Evolutionary conservation across 2,113 vertebrate species (phyloP).

Genomic region (Myxocyprinus asiaticus): DNA sequence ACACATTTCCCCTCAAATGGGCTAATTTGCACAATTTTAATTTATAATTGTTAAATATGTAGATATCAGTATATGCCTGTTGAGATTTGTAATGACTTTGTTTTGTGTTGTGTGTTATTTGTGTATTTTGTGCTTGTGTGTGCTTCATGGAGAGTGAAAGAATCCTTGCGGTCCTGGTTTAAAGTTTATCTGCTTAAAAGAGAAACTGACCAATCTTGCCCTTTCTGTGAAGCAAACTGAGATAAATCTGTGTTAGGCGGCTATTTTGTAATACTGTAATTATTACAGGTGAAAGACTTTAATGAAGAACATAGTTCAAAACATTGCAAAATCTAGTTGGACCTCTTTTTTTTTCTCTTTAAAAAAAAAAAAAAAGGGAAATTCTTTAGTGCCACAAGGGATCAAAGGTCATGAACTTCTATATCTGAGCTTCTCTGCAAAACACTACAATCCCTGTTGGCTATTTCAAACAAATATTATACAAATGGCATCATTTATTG

Average conservation of each 20-base stretch:
- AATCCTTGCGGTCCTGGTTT: too few relatives aligned
- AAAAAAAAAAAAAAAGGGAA: constrained; percentile 4
- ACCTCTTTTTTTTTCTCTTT: background rate
- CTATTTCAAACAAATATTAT: too few relatives aligned
- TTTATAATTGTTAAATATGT: constrained; percentile 52
- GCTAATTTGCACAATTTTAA: constrained; percentile 53
- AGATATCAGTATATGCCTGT: constrained; percentile 48
- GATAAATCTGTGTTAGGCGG: background rate
- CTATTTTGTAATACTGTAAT: too few relatives aligned
- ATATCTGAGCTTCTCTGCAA: background rate
- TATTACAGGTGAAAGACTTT: too few relatives aligned
- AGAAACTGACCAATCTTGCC: background rate
- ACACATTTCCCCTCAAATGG: constrained; percentile 19
- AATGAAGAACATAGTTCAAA: too few relatives aligned
- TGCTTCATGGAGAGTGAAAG: background rate
- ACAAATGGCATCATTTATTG: constrained; percentile 2
- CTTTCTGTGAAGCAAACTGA: background rate
- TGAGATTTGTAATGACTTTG: constrained; percentile 38
- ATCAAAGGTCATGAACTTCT: constrained; percentile 21
- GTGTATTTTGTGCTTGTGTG: constrained; percentile 12
- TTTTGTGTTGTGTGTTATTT: constrained; percentile 39
- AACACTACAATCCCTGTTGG: too few relatives aligned
- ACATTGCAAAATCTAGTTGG: too few relatives aligned
- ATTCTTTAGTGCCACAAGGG: background rate
- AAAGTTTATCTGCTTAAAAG: background rate